Conservation (phyloP, 1,140 invertebrate species). For the Drosophila asahinai region DNA sequence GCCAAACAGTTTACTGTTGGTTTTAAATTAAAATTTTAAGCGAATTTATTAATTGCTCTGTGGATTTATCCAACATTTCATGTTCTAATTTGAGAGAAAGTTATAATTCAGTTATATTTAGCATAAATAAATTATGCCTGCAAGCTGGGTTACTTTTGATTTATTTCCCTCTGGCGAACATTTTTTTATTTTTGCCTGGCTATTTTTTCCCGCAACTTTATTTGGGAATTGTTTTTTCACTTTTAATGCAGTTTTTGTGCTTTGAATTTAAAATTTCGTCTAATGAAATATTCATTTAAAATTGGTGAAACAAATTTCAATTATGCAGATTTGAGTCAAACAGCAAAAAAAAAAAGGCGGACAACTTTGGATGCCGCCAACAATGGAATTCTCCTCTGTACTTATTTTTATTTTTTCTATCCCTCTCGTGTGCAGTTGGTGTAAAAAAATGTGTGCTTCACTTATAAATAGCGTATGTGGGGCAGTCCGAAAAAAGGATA, state of each 20-base stretch:
- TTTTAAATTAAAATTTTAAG: constrained; percentile 6
- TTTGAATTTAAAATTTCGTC: constrained; percentile 63
- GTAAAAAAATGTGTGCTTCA: constrained; percentile 55
- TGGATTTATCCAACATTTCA: constrained; percentile 7
- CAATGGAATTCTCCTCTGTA: constrained; percentile 23
- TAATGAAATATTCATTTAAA: constrained; percentile 77
- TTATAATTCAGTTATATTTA: neutral
- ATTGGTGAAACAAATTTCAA: constrained; percentile 70
- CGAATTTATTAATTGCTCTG: constrained; percentile 6
- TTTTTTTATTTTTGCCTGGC: constrained; percentile 15
- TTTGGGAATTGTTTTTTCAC: constrained; percentile 1
- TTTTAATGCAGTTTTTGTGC: constrained; percentile 41
- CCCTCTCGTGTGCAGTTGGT: constrained; percentile 17
- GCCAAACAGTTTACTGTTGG: neutral
- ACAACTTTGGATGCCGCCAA: constrained; percentile 20
- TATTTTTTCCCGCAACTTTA: neutral
- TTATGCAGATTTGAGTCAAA: constrained; percentile 65
- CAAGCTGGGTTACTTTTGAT: constrained; percentile 5
- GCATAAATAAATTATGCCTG: constrained; percentile 28
- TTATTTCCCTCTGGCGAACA: constrained; percentile 17
- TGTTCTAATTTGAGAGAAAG: constrained; percentile 3
- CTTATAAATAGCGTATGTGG: constrained; percentile 66
- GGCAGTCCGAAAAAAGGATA: constrained; percentile 43
- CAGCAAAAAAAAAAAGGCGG: constrained; percentile 20
- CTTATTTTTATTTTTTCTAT: neutral